Percentiles rank a stretch among this genome's conserved stretches.
Conservation (phyloP, 2,797 vertebrate genomes). For the Syngnathus acus region DNA sequence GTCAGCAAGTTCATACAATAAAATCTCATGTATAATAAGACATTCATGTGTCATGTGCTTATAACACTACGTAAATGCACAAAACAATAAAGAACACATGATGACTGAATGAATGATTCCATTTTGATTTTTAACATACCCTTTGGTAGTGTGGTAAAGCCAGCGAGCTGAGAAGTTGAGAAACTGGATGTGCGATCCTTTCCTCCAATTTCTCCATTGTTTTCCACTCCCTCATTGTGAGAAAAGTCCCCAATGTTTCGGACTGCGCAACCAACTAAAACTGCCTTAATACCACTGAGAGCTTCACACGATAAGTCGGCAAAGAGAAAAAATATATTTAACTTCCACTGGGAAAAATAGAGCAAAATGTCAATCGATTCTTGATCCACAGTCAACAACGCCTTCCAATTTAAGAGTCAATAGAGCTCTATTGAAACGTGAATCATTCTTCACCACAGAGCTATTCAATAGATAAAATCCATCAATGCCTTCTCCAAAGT, state of each 20-base stretch:
- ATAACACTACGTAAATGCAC: not conserved
- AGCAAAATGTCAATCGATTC: conserved; percentile 19
- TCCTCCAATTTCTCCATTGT: conserved; percentile 59
- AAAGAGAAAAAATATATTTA: not conserved
- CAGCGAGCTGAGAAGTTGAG: conserved; percentile 70
- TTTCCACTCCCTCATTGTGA: conserved; percentile 60
- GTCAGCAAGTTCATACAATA: not conserved
- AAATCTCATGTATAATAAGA: not conserved
- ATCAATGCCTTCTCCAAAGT: conserved; percentile 13
- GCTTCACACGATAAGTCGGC: conserved; percentile 1
- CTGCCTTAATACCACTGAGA: conserved; percentile 14
- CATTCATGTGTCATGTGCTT: not conserved
- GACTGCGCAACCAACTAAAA: conserved; percentile 13
- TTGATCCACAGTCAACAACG: conserved; percentile 16
- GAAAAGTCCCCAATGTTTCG: conserved; percentile 16
- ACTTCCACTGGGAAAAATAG: conserved; percentile 4
- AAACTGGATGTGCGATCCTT: conserved; percentile 59
- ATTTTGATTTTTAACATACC: conserved; percentile 55
- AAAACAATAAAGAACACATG: not conserved
- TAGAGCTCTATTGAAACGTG: conserved; percentile 26
- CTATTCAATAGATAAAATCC: conserved; percentile 26
- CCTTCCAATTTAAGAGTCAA: conserved; percentile 12
- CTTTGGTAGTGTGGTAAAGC: conserved; percentile 71
- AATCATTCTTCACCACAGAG: conserved; percentile 20
- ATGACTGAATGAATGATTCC: not conserved